Evolutionary conservation across 2,113 vertebrate species (phyloP).

Genomic region (Engraulis encrasicolus): DNA sequence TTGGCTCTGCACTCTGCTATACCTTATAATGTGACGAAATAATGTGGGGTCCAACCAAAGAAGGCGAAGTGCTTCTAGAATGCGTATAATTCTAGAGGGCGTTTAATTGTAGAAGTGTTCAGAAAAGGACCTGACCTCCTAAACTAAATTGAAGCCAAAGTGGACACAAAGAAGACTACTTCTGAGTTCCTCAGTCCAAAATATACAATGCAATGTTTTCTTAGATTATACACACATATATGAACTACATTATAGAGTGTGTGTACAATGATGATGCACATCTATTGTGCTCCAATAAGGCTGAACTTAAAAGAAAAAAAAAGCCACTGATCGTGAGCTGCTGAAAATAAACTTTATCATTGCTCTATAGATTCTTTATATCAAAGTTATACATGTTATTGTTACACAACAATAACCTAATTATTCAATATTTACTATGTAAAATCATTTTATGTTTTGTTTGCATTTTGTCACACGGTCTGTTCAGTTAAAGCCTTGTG

Average conservation of each 20-base stretch:
- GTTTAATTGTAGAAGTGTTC: neutral
- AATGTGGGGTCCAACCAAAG: neutral
- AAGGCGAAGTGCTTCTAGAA: neutral
- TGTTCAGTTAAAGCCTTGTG: neutral
- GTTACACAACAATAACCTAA: slow-evolving; percentile 59
- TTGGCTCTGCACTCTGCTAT: neutral
- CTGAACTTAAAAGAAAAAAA: neutral
- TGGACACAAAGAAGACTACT: neutral
- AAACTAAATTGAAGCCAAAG: neutral
- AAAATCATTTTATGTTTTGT: slow-evolving; percentile 57
- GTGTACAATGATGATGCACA: neutral
- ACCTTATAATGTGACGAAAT: too few relatives aligned
- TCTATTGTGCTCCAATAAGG: neutral
- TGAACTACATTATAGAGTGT: neutral
- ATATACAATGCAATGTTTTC: too few relatives aligned
- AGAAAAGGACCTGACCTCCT: neutral
- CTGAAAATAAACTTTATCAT: slow-evolving; percentile 1
- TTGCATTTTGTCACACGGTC: slow-evolving; percentile 17
- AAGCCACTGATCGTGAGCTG: neutral
- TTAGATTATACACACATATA: neutral
- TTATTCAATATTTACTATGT: slow-evolving; percentile 68
- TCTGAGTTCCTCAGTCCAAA: too few relatives aligned
- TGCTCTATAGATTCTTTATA: neutral
- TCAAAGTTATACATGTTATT: slow-evolving; percentile 31
- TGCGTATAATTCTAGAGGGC: neutral